Conservation (phyloP, 1,140 invertebrate genomes). For the Lepeophtheirus salmonis region DNA sequence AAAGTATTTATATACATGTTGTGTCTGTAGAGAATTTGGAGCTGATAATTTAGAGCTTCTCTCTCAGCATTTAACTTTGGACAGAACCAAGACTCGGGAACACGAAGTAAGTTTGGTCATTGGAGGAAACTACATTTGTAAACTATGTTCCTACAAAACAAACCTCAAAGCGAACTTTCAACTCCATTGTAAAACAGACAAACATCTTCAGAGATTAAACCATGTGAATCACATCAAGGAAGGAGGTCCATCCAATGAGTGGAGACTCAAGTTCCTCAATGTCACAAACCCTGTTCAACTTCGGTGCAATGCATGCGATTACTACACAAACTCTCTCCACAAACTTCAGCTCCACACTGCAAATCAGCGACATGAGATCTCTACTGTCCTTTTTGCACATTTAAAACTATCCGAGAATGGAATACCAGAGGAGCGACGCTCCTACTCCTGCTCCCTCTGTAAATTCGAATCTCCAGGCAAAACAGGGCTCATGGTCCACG, state of each 20-base stretch:
- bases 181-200: conserved; percentile 97
- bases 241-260: conserved; percentile 76
- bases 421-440: conserved; percentile 32
- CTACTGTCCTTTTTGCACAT: conserved; percentile 59
- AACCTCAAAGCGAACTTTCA: conserved; percentile 98
- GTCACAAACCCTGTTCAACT: conserved; percentile 67
- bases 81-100: conserved; percentile 66
- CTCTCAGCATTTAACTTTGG: conserved; percentile 70
- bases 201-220: conserved; percentile 89
- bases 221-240: conserved; percentile 95
- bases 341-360: conserved; percentile 81
- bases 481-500: conserved; percentile 64
- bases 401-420: conserved; percentile 33
- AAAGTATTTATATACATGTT: conserved; percentile 64
- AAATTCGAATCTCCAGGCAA: conserved; percentile 58
- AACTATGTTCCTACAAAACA: conserved; percentile 94
- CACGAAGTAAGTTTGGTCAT: conserved; percentile 77
- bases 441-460: conserved; percentile 68
- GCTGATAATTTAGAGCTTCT: conserved; percentile 76
- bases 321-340: conserved; percentile 87
- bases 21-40: conserved; percentile 76
- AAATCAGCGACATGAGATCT: conserved; percentile 45
- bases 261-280: conserved; percentile 73
- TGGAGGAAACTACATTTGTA: conserved; percentile 85
- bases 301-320: conserved; percentile 87